Conservation (phyloP, 2,113 vertebrate genomes). For the Brevimyrus niger region DNA sequence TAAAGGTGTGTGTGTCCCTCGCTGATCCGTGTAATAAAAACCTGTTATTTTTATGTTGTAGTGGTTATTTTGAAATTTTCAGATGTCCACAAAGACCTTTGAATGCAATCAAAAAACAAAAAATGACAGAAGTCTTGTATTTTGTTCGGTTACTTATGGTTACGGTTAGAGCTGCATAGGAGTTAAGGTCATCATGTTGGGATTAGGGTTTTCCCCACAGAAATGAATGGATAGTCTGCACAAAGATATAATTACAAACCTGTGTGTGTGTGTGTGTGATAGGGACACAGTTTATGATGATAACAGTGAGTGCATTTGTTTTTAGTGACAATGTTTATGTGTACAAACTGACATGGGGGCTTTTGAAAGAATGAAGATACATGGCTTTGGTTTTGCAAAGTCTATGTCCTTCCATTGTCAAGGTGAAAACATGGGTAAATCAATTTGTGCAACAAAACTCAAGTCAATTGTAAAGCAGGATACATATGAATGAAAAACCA, state of each 20-base stretch:
- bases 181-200: too few relatives aligned
- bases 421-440: not conserved
- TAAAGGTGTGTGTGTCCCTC: not conserved
- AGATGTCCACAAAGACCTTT: too few relatives aligned
- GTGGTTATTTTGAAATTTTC: too few relatives aligned
- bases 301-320: not conserved
- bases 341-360: not conserved
- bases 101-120: too few relatives aligned
- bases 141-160: too few relatives aligned
- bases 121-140: too few relatives aligned
- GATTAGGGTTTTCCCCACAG: too few relatives aligned
- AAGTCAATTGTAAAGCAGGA: not conserved
- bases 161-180: too few relatives aligned
- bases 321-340: not conserved
- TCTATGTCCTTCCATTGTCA: not conserved
- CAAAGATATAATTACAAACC: too few relatives aligned
- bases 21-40: too few relatives aligned
- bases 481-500: not conserved
- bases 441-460: not conserved
- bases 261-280: not conserved
- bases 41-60: too few relatives aligned
- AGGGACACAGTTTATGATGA: not conserved
- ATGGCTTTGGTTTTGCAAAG: not conserved
- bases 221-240: too few relatives aligned
- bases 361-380: not conserved